These are phyloP conservation scores for Phortica magna DNA, from an alignment of 2,888 invertebrate species.

Conservation along the genomic window DNA sequence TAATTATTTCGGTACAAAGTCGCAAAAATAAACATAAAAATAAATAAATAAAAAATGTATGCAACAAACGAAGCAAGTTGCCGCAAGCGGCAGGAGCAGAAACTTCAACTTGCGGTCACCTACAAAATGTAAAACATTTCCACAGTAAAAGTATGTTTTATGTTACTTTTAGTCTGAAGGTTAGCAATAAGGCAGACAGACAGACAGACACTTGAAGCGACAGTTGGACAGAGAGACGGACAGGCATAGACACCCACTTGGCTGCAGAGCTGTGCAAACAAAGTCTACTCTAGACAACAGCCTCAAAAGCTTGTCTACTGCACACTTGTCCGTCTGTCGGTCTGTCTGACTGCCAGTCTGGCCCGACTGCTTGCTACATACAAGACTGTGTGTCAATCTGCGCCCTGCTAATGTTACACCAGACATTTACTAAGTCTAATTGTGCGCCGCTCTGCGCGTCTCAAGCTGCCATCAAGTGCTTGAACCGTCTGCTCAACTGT, in stretches of 20 bases:
- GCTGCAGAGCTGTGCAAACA: conserved; percentile 29
- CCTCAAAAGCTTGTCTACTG: background rate
- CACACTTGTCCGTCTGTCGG: conserved; percentile 57
- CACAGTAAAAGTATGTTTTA: background rate
- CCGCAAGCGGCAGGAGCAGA: background rate
- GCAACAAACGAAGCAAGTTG: background rate
- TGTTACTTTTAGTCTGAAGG: conserved; percentile 58
- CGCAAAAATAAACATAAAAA: background rate
- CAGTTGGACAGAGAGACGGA: conserved; percentile 34
- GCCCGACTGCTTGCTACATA: conserved; percentile 34
- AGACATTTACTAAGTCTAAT: conserved; percentile 27
- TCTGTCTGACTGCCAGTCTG: conserved; percentile 52
- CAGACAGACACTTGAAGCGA: background rate
- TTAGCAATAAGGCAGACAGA: conserved; percentile 48
- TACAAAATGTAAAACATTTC: conserved; percentile 25
- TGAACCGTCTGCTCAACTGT: conserved; percentile 25
- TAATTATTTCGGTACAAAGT: background rate
- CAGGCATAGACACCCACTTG: background rate
- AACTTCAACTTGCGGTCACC: conserved; percentile 32
- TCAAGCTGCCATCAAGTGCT: conserved; percentile 23
- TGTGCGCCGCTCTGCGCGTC: conserved; percentile 18
- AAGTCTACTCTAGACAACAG: background rate
- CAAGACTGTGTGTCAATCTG: conserved; percentile 57
- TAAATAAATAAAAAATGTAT: background rate
- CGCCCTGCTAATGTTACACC: conserved; percentile 43